Evolutionary conservation across 2,797 vertebrate species (phyloP).

Genomic region (Anguilla pacifica): DNA sequence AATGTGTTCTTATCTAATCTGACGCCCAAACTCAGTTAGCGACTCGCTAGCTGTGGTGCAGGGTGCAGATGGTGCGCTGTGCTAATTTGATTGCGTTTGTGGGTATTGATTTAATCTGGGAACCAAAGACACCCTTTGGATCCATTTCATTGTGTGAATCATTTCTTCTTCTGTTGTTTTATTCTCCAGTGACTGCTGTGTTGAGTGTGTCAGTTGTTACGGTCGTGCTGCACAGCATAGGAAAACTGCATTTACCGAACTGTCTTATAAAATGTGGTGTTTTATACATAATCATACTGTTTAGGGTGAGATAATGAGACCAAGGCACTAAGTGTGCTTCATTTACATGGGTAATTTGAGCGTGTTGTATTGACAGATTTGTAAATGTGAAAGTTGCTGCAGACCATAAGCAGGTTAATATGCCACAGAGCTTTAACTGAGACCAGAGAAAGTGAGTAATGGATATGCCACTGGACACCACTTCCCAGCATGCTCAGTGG

Average conservation of each 20-base stretch:
- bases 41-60: not conserved
- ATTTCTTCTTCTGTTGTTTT: not conserved
- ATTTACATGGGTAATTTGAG: not conserved
- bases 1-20: not conserved
- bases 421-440: not conserved
- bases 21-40: not conserved
- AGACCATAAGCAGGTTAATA: not conserved
- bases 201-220: not conserved
- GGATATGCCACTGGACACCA: not conserved
- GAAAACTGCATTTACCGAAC: not conserved
- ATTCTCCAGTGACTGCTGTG: not conserved
- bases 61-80: not conserved
- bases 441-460: not conserved
- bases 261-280: not conserved
- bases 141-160: not conserved
- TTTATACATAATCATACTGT: not conserved
- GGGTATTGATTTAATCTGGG: not conserved
- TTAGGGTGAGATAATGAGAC: not conserved
- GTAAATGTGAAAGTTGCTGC: not conserved
- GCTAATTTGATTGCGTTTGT: not conserved
- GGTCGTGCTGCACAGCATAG: not conserved
- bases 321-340: not conserved
- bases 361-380: slow-evolving; percentile 8
- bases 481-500: not conserved
- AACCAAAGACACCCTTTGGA: not conserved